Evolutionary conservation across 1,140 invertebrate genomes (phyloP), one percentile per base, ranked within the genome.

Genomic region (Ips nitidus): DNA sequence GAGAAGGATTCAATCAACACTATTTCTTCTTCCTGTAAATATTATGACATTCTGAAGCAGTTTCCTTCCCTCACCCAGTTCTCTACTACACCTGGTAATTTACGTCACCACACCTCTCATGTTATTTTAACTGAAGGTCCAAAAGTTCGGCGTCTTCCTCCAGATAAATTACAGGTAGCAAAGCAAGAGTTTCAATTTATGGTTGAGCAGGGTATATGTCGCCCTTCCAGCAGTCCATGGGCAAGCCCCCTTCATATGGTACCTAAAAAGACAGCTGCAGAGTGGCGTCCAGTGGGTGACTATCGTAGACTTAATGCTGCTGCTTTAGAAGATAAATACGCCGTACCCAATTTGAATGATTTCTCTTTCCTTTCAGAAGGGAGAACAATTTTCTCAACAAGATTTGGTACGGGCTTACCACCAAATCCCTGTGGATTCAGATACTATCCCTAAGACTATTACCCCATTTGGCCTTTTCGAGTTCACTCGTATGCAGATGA

Each of bases 201-300:
- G 69, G 4, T 75, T 1, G 22, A 72, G 7, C 65, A 67, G 6
- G 75, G 74, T 7, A 73, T 79, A 6, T 69, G 73, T 22, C 68
- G 77, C 1, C 78, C 77, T 1, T 79, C 78, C 2, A 75, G 52
- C 8, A 81, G 80, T 59, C 70, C 79, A 8, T 84, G 80, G 80
- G 76, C 79, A 7, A 76, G 75, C 40, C 79, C 80, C 22, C 52
- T 82, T 22, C 78, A 82, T 57, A 73, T 84, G 66, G 80, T 0
- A 22, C 22, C 22, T 79, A 1, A 72, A 4, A 84, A 84, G 70
- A 74, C 74, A 64, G 73, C 76, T 58, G 80, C 77, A 3, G 64
- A 66, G 4, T 82, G 76, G 71, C 66, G 82, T 2, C 72, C 78
- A 0, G 81, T 78, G 66, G 80, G 83, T 0, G 83, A 86, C 72